Base-by-base conservation (phyloP, 2,888 invertebrate genomes). In the Chirona hameri region DNA sequence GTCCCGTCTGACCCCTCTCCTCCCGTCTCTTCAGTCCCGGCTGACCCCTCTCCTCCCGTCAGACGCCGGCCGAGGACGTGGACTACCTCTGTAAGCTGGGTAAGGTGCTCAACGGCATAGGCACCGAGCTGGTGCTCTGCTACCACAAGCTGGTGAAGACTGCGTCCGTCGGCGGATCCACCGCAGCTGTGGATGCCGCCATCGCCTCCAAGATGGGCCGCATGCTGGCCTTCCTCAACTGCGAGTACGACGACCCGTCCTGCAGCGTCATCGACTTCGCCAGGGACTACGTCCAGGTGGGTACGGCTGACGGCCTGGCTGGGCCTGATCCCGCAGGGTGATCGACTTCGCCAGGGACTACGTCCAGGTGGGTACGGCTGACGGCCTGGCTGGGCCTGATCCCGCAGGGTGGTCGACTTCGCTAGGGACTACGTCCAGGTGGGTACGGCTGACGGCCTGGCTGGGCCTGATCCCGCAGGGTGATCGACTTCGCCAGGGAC, bases 211-310 rank as follows among this genome's bases (percentile, higher is more conserved):
- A 90, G 86, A 86, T 90, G 69, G 87, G 88, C 1, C 86, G 89
- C 72, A 86, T 90, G 86, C 86, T 90, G 39, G 87, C 87, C 83
- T 90, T 89, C 85, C 87, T 91, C 60, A 87, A 87, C 76, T 88
- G 89, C 86, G 89, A 89, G 79, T 90, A 90, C 86, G 90, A 90
- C 85, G 90, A 90, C 85, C 90, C 90, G 0, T 90, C 90, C 0
- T 87, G 87, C 24, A 88, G 89, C 27, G 89, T 90, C 46, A 86
- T 88, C 52, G 88, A 88, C n/a, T 90, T 90, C 86, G 87, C 89
- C 31, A 88, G 89, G 81, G 89, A 90, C 83, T 90, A 90, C 85
- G 88, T 90, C 82, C 87, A 87, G 84, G 87, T 87, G 84, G 85
- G 85, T 29, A 5, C 21, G 48, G n/a, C n/a, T n/a, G n/a, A n/a